Evolutionary conservation across 2,888 invertebrate genomes (phyloP).

Genomic region (Rotaria macrura): DNA sequence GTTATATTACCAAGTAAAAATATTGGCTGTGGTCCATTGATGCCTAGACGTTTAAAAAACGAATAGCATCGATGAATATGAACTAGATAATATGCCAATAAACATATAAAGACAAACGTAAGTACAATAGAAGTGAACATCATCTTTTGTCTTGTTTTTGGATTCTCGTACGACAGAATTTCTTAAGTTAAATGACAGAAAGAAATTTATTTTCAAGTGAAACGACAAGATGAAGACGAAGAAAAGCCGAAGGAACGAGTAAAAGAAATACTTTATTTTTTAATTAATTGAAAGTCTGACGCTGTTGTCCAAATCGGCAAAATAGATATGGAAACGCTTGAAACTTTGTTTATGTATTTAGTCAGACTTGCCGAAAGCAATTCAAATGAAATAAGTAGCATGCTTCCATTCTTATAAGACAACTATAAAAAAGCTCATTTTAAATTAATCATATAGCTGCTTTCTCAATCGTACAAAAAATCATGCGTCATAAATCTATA

Average conservation of each 20-base stretch:
- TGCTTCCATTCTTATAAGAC: background rate
- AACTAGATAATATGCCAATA: background rate
- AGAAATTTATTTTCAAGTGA: background rate
- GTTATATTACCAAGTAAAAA: slow-evolving; percentile 28
- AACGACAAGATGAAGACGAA: too few species aligned
- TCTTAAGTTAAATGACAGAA: background rate
- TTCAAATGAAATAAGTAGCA: background rate
- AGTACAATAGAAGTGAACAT: background rate
- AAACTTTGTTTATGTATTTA: background rate
- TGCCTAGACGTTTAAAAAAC: background rate
- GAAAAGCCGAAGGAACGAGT: too few species aligned
- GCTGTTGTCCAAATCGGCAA: background rate
- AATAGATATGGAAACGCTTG: too few species aligned
- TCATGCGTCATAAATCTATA: too few species aligned
- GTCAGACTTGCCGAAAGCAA: background rate
- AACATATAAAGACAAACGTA: background rate
- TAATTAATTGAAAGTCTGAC: background rate
- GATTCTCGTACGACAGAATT: background rate
- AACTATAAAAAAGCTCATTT: too few species aligned
- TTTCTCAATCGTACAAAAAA: too few species aligned
- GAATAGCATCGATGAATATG: background rate
- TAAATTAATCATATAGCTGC: too few species aligned
- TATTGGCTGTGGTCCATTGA: slow-evolving; percentile 27
- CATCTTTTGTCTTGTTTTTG: background rate
- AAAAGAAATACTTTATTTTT: too few species aligned